phyloP scores from a whole-genome alignment of 2,797 vertebrate genomes.

The Tolypeutes matacus region DNA sequence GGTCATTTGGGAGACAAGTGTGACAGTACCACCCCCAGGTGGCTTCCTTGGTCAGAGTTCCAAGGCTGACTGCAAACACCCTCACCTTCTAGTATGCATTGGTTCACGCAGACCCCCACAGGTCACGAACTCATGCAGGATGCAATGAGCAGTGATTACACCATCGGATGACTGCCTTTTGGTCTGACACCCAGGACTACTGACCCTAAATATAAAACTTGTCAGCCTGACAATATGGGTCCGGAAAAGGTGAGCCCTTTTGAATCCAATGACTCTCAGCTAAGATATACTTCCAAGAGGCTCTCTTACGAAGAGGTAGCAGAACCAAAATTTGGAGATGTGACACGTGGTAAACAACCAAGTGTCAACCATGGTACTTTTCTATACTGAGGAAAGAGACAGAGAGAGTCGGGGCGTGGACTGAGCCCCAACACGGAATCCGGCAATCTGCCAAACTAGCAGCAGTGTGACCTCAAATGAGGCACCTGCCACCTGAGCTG shows the following conservation, averaged over 20 bases:
- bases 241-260: not conserved
- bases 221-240: not conserved
- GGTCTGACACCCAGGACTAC: not conserved
- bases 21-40: slow-evolving; percentile 26
- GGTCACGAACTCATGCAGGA: not conserved
- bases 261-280: not conserved
- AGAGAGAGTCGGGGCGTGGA: not conserved
- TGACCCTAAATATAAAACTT: not conserved
- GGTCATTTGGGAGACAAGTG: not conserved
- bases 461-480: not conserved
- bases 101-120: not conserved
- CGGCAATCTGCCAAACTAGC: not conserved
- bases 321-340: not conserved
- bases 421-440: not conserved
- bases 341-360: not conserved
- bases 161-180: not conserved
- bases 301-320: not conserved
- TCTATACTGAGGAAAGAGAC: not conserved
- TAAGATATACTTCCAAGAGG: not conserved
- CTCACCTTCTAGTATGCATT: not conserved
- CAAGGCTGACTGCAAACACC: not conserved
- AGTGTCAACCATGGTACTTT: not conserved
- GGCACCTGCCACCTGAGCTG: too few species aligned
- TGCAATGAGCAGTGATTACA: not conserved
- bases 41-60: not conserved